A percentile compares a stretch with the other conserved stretches of the same genome.
phyloP scores from a whole-genome alignment of 2,797 vertebrate species.

The Alectoris magna region DNA sequence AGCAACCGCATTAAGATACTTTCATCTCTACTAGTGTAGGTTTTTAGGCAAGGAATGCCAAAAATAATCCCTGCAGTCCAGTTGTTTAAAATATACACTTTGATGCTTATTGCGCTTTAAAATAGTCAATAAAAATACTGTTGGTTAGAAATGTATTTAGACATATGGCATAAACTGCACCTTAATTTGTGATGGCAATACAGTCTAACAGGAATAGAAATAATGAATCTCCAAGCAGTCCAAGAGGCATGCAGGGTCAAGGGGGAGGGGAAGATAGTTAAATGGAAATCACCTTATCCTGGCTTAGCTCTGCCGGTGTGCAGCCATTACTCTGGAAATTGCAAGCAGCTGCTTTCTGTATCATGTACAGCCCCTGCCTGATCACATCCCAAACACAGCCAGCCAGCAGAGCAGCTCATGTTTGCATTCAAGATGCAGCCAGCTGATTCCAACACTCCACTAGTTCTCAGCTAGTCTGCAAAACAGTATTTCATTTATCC shows the following conservation, averaged over 20 bases:
- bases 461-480: not conserved
- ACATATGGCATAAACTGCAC: not conserved
- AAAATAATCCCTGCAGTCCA: conserved; percentile 18
- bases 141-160: conserved; percentile 3
- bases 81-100: not conserved
- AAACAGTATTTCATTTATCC: not conserved
- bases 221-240: not conserved
- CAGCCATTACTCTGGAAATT: accelerated
- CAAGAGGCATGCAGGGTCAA: not conserved
- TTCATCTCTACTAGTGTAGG: conserved; percentile 4
- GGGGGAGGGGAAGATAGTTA: not conserved
- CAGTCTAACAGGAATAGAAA: not conserved
- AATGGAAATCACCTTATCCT: not conserved
- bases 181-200: not conserved
- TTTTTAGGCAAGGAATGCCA: conserved; percentile 25
- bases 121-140: conserved; percentile 19
- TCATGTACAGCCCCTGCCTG: too few species aligned
- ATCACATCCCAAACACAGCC: not conserved
- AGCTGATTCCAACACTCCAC: not conserved
- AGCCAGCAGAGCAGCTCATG: not conserved
- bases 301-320: not conserved
- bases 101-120: not conserved
- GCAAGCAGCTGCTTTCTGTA: not conserved
- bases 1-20: not conserved
- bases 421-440: not conserved